These are phyloP conservation scores for Bombyx mandarina DNA, from an alignment of 1,140 invertebrate species.

Conservation along the genomic window DNA sequence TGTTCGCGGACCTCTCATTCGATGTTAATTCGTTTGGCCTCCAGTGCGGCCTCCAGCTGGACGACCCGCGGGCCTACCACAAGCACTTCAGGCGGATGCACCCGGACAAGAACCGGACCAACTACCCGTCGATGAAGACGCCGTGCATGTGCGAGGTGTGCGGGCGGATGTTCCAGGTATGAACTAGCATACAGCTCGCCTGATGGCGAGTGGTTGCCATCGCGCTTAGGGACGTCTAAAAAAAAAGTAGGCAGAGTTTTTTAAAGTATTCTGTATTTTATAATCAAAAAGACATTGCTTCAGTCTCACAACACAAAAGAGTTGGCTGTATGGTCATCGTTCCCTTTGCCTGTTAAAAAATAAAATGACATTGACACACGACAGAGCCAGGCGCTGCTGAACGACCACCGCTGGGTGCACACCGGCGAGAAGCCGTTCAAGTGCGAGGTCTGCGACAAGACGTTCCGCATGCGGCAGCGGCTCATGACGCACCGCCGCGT, in stretches of 20 bases:
- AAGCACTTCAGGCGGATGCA: constrained; percentile 52
- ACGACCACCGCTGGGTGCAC: constrained; percentile 51
- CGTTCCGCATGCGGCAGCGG: constrained; percentile 47
- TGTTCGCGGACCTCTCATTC: no score
- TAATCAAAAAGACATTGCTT: no score
- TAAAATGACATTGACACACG: no score
- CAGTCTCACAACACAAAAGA: no score
- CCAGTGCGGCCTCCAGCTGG: constrained; percentile 48
- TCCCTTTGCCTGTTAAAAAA: no score
- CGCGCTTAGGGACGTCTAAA: no score
- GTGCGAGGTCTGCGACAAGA: constrained; percentile 43
- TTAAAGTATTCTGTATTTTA: no score
- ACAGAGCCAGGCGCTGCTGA: constrained; percentile 45
- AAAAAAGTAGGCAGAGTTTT: no score
- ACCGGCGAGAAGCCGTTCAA: constrained; percentile 51
- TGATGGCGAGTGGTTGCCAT: no score
- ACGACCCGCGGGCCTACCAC: constrained; percentile 53
- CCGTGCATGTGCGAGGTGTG: constrained; percentile 59
- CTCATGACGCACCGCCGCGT: constrained; percentile 43
- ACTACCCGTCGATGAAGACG: constrained; percentile 55
- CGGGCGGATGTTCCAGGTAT: constrained; percentile 54
- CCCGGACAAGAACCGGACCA: constrained; percentile 61
- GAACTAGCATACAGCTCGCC: no score
- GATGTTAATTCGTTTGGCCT: background rate
- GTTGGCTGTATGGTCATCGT: no score